Base-by-base conservation (phyloP, 2,113 vertebrate species). In the Tringa solitaria region DNA sequence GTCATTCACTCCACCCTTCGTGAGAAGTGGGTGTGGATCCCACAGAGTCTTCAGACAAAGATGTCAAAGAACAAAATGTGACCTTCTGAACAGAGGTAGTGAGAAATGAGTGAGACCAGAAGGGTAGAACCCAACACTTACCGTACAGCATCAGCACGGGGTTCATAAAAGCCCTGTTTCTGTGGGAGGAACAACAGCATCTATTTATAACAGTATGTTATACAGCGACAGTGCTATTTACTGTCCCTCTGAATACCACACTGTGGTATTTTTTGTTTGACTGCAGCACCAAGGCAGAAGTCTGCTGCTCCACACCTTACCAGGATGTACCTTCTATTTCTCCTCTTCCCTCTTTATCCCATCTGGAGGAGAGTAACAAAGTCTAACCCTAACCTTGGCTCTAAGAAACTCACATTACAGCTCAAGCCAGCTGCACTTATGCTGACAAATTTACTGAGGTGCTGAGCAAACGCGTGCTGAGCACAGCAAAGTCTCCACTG, bases 151-250 rank as follows among this genome's bases (percentile, higher is more conserved):
- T 98, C 97, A 9, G 61, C 51, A 54, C 97, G 97, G 41, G 98
- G 98, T 87, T 99, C 98, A 73, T 99, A 99, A 95, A 98, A 99
- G 70, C 98, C 98, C 23, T 98, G 98, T 96, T 98, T 98, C 99
- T 99, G 97, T 67, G 74, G 75, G 23, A 63, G 54, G 68, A 94
- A 90, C 57, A 88, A 90, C 12, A 93, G 46, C 59, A 70, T 18
- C 30, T 51, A 3, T 69, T 91, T 84, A 50, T 23, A 63, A 79
- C 50, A 61, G 35, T 24, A 35, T 37, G 14, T 80, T 21, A 32
- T 2, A 30, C 6, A 81, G 56, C 51, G 89, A 59, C 48, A 53
- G 33, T n/a, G 35, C 32, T 9, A 56, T 35, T 78, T 48, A 33
- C 74, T 33, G 27, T 18, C 43, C 43, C 39, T 59, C 67, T 60